Evolutionary conservation across 2,797 vertebrate species (phyloP).

Genomic region (Monodelphis domestica): DNA sequence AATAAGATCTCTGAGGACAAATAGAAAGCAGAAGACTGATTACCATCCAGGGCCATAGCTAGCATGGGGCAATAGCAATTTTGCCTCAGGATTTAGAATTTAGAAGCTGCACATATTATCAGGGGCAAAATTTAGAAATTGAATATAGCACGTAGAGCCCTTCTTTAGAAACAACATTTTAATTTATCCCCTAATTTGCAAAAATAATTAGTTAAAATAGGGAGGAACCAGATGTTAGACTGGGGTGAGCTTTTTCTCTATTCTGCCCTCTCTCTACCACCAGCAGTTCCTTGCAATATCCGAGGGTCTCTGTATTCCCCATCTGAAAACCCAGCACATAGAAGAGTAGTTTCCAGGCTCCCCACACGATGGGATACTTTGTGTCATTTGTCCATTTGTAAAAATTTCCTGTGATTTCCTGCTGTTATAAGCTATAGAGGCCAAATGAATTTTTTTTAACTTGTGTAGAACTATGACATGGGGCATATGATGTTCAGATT

Average conservation of each 20-base stretch:
- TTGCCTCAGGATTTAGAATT: not conserved
- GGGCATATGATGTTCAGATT: not conserved
- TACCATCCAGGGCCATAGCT: not conserved
- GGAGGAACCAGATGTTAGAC: not conserved
- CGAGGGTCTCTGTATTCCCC: not conserved
- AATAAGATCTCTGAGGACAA: not conserved
- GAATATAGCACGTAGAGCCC: not conserved
- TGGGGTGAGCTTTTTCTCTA: not conserved
- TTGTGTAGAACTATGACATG: not conserved
- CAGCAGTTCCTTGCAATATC: not conserved
- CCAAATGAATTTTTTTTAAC: not conserved
- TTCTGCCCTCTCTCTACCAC: not conserved
- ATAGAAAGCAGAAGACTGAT: not conserved
- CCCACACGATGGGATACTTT: not conserved
- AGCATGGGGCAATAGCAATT: not conserved
- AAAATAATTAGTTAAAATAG: not conserved
- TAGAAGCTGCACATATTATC: not conserved
- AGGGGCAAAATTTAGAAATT: not conserved
- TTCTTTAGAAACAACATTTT: not conserved
- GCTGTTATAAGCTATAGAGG: not conserved
- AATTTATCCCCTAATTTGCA: not conserved
- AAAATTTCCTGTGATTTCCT: not conserved
- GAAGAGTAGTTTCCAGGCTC: not conserved
- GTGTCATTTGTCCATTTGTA: not conserved
- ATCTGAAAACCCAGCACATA: not conserved